Base-by-base conservation (phyloP, 92 coral and sea anemone species). In the Palythoa caribaeorum region DNA sequence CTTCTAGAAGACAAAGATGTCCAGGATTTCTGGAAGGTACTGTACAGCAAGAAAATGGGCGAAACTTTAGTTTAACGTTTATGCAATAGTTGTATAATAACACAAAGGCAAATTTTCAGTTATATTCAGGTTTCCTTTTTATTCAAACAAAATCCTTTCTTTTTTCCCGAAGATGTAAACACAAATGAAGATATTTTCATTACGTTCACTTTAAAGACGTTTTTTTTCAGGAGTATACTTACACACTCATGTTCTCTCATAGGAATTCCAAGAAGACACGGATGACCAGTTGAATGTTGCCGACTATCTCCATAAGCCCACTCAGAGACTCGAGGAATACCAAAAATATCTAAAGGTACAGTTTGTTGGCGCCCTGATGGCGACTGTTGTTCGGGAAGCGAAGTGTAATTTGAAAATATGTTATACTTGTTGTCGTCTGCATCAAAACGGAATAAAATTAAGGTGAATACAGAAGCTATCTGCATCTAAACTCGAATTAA, bases 241-340 rank as follows among this genome's bases (percentile, higher is more conserved):
- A 70, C 5, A 10, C 5, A 35, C 5, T 20, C 2, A 35, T 2
- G 14, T 39, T 9, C 28, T 40, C 35, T 57, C 38, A 62, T 39
- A 94, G 99, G 99, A 97, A 79, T 97, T 97, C 90, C 93, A 95
- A 73, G 99, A 97, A 74, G 99, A 97, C 97, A 97, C 95, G 6
- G 95, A 96, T 39, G 97, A 95, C 72, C 93, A 78, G 35, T 65
- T 78, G 7, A 87, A 74, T 57, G 87, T 97, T 62, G 80, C 79
- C 51, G 98, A 95, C 48, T 95, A 97, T 85, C 92, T 97, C 28
- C 73, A 89, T 73, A 94, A 95, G 72, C 99, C 99, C 12, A 77
- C 95, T 48, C 93, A 95, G 87, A 96, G 95, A 54, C 88, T 97
- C 35, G 73, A 87, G 85, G 96, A 91, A 83, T 97, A 97, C 92